Evolutionary conservation across 1,140 invertebrate genomes (phyloP).

Genomic region (Acromyrmex echinatior): DNA sequence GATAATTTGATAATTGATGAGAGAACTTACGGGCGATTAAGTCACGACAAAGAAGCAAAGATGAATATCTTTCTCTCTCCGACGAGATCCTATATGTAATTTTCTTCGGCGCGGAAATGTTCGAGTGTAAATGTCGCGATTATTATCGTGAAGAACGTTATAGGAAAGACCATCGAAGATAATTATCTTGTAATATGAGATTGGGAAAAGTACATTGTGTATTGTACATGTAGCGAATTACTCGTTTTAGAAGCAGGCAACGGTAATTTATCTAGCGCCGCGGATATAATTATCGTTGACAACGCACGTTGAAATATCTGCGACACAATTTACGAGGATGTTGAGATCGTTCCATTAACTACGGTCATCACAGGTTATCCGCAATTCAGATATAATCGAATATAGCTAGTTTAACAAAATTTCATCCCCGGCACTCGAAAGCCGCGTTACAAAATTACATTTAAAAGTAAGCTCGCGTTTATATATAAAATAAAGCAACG

Average conservation of each 20-base stretch:
- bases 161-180: background rate
- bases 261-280: conserved; percentile 9
- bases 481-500: background rate
- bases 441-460: background rate
- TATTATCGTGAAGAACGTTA: background rate
- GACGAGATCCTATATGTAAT: background rate
- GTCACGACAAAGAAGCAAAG: background rate
- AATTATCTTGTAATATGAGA: conserved; percentile 37
- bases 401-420: conserved; percentile 63
- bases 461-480: background rate
- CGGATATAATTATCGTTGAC: conserved; percentile 15
- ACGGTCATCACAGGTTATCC: conserved; percentile 62
- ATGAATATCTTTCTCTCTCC: conserved; percentile 13
- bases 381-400: conserved; percentile 64
- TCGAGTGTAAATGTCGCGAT: conserved; percentile 29
- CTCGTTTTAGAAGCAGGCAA: background rate
- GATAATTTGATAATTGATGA: conserved; percentile 42
- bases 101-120: conserved; percentile 14
- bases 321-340: conserved; percentile 1
- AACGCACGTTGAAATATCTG: conserved; percentile 37
- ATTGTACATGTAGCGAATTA: background rate
- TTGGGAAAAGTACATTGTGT: background rate
- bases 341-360: conserved; percentile 68
- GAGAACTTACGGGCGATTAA: conserved; percentile 20
- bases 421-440: conserved; percentile 36